A percentile compares a stretch with the other conserved stretches of the same genome.
phyloP scores from a whole-genome alignment of 2,113 vertebrate genomes.

The Rostratula benghalensis region DNA sequence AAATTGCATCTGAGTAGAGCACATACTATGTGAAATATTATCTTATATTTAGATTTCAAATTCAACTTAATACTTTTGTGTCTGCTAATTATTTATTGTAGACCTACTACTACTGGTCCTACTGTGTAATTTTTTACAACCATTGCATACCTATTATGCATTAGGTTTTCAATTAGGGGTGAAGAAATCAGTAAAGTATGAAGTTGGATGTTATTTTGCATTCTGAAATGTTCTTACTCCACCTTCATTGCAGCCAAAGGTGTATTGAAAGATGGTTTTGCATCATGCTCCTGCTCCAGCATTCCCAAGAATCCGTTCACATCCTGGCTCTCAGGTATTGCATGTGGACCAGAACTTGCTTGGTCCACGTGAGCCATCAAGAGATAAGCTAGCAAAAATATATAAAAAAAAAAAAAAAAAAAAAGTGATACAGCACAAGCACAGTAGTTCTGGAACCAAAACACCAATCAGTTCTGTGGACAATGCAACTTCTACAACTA shows the following conservation, averaged over 20 bases:
- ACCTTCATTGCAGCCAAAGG: accelerated
- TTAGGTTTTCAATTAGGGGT: not conserved
- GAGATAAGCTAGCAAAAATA: not conserved
- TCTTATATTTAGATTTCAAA: not conserved
- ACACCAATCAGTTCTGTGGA: not conserved
- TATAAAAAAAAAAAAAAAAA: not conserved
- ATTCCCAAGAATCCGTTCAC: not conserved
- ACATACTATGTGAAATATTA: not conserved
- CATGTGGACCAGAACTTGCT: not conserved
- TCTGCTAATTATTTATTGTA: not conserved
- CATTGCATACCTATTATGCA: not conserved
- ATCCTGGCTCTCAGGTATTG: not conserved
- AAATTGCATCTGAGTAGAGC: not conserved
- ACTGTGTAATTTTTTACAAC: not conserved
- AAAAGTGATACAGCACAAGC: not conserved
- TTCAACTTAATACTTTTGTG: not conserved
- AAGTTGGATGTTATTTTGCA: not conserved
- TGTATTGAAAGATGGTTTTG: not conserved
- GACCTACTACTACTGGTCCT: not conserved
- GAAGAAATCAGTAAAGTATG: not conserved
- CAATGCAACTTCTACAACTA: not conserved
- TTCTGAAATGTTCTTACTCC: not conserved
- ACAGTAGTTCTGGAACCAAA: not conserved
- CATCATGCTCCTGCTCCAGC: not conserved
- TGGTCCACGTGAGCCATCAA: not conserved